These are phyloP conservation scores for Nanorana parkeri DNA, from an alignment of 2,113 vertebrate species.

Conservation along the genomic window DNA sequence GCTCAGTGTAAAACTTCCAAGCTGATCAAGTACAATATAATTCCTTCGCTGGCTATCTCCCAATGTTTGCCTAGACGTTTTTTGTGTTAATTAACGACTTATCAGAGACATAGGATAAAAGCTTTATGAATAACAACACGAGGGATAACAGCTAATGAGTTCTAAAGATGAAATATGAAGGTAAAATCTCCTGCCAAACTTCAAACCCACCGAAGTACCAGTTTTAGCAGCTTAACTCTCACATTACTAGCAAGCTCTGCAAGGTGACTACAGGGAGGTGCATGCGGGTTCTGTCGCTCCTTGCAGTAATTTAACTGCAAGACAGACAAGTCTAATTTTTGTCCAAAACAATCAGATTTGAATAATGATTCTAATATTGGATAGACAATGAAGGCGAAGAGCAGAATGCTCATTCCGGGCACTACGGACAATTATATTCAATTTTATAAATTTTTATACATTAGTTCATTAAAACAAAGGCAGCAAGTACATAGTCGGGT, in stretches of 20 bases:
- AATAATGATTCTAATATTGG: no score
- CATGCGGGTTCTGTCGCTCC: no score
- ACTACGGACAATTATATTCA: no score
- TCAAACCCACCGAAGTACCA: conserved; percentile 33
- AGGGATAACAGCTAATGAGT: conserved; percentile 55
- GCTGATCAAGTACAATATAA: conserved; percentile 53
- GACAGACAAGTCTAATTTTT: no score
- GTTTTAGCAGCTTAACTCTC: conserved; percentile 19
- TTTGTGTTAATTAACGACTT: conserved; percentile 56
- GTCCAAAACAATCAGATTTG: no score
- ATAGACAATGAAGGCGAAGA: no score
- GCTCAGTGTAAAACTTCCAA: conserved; percentile 27
- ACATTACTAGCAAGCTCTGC: not conserved
- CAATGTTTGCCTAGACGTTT: conserved; percentile 48
- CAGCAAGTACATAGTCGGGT: no score
- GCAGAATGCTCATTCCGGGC: no score
- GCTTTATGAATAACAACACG: conserved; percentile 48
- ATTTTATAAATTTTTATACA: no score
- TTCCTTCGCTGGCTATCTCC: conserved; percentile 43
- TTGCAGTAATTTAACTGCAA: no score
- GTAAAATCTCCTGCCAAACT: conserved; percentile 39
- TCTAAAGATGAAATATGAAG: conserved; percentile 55
- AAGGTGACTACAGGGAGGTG: conserved; percentile 17
- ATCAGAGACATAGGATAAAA: conserved; percentile 48
- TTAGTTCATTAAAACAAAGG: no score